Conservation (phyloP, 2,113 vertebrate genomes). For the Litocranius walleri region DNA sequence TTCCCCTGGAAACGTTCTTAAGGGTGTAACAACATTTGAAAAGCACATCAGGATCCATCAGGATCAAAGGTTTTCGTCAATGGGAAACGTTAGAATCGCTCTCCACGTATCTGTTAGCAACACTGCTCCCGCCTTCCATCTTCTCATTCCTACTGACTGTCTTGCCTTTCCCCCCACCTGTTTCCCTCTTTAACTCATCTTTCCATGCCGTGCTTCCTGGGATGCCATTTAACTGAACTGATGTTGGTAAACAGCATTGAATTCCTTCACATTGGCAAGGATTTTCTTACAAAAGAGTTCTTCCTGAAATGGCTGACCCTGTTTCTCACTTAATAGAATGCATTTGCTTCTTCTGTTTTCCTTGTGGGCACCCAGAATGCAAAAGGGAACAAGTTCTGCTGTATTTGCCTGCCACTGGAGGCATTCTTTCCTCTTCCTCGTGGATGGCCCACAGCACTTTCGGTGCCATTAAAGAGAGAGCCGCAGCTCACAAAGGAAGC, state of each 20-base stretch:
- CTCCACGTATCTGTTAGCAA: fast-evolving
- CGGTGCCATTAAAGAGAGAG: conserved; percentile 53
- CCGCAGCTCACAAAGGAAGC: neutral
- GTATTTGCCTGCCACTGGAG: neutral
- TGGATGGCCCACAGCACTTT: neutral
- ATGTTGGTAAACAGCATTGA: fast-evolving
- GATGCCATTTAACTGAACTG: neutral
- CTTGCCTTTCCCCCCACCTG: neutral
- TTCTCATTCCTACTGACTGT: neutral
- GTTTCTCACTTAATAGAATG: fast-evolving
- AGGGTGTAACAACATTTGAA: neutral
- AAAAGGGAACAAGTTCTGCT: neutral
- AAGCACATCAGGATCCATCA: no score
- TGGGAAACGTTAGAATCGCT: neutral
- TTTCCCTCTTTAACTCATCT: neutral
- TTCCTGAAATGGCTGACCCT: neutral
- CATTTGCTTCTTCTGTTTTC: no score
- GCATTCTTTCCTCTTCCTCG: neutral
- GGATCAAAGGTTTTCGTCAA: neutral
- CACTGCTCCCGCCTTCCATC: fast-evolving
- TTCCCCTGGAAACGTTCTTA: neutral
- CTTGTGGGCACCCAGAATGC: neutral
- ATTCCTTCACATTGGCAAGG: neutral
- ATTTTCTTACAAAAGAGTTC: neutral
- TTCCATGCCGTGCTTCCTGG: neutral